phyloP scores from a whole-genome alignment of 1,140 invertebrate species.

The Euura lappo region DNA sequence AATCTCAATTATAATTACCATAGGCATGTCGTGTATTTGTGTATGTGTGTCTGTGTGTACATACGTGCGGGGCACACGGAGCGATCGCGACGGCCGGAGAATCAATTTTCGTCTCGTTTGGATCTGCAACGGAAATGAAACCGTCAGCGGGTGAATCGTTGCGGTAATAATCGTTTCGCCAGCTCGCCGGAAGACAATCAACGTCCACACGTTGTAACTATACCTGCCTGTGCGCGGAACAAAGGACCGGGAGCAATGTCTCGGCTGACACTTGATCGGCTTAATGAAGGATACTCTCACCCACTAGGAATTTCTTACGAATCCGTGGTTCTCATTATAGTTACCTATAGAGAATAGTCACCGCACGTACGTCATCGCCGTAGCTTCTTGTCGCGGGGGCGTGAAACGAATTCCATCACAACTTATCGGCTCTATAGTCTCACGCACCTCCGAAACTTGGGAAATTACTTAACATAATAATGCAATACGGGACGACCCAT shows the following conservation, averaged over 20 bases:
- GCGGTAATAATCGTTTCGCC: neutral
- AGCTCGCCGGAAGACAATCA: neutral
- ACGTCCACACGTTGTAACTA: too few species aligned
- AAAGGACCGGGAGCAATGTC: neutral
- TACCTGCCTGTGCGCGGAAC: too few species aligned
- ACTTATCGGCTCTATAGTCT: neutral
- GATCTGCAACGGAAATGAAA: neutral
- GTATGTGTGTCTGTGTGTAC: too few species aligned
- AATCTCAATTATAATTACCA: too few species aligned
- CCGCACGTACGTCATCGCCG: neutral
- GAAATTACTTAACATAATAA: constrained; percentile 6
- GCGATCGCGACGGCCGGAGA: too few species aligned
- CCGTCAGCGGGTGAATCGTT: neutral
- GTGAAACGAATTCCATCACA: neutral
- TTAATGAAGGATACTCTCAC: neutral
- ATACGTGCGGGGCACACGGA: too few species aligned
- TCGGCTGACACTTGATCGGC: neutral
- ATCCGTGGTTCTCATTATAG: too few species aligned
- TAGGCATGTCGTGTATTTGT: too few species aligned
- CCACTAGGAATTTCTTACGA: too few species aligned
- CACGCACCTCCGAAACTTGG: constrained; percentile 3
- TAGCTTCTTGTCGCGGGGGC: neutral
- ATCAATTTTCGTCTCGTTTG: too few species aligned
- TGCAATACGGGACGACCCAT: neutral
- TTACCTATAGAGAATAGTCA: neutral